These are phyloP conservation scores for Mionectes macconnelli DNA, from an alignment of 2,113 vertebrate genomes.

Conservation along the genomic window DNA sequence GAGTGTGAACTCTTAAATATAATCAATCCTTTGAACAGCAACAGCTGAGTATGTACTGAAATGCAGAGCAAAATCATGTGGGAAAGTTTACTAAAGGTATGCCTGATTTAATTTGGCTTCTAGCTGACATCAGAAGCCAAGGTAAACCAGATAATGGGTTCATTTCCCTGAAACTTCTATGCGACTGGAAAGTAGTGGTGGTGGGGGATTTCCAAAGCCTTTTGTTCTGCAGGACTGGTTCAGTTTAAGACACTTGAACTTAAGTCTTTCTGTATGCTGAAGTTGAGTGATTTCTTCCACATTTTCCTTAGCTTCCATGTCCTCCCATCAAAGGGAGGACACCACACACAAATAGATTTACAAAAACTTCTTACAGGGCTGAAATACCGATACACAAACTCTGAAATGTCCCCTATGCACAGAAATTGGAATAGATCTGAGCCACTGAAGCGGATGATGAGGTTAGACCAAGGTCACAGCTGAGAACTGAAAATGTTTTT, in stretches of 20 bases:
- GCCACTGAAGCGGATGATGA: background rate
- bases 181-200: background rate
- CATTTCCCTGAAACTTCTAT: background rate
- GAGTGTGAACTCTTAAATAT: background rate
- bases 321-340: background rate
- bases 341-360: background rate
- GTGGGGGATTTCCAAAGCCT: background rate
- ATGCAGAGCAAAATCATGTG: background rate
- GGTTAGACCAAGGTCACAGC: background rate
- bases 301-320: background rate
- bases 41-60: background rate
- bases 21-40: background rate
- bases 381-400: accelerated
- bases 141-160: background rate
- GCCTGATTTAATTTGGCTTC: background rate
- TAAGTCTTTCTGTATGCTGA: background rate
- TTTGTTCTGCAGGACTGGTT: background rate
- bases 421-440: background rate
- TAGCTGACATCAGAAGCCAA: background rate
- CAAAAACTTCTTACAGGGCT: background rate
- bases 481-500: background rate
- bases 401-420: background rate
- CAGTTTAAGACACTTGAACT: background rate
- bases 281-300: background rate
- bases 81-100: background rate